These are phyloP conservation scores for Rhingia rostrata DNA, from an alignment of 2,888 invertebrate genomes.

Conservation along the genomic window DNA sequence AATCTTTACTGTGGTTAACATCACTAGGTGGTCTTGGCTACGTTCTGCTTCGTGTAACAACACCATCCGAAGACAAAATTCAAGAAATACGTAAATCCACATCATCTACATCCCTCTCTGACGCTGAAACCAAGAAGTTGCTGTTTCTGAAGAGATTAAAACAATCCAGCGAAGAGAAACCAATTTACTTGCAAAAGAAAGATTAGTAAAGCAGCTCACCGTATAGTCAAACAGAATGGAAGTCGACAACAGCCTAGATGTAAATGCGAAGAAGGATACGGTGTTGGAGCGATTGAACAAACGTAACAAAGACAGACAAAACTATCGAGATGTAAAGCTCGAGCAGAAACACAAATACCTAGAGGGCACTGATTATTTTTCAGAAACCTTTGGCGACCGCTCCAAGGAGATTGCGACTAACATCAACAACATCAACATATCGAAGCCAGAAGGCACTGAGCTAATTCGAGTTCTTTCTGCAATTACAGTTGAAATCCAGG, in stretches of 20 bases:
- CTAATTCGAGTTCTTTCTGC: constrained; percentile 86
- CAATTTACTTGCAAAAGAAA: constrained; percentile 77
- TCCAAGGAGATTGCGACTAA: constrained; percentile 87
- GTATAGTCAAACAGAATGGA: constrained; percentile 48
- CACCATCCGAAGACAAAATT: constrained; percentile 83
- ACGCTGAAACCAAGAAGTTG: constrained; percentile 78
- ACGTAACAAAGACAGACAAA: constrained; percentile 82
- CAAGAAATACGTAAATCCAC: constrained; percentile 78
- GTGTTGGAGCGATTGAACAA: constrained; percentile 81
- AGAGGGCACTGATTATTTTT: constrained; percentile 86
- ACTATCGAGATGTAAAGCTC: constrained; percentile 80
- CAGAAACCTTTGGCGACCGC: constrained; percentile 87
- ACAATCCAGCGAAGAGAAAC: constrained; percentile 76
- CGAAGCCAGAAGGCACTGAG: constrained; percentile 82
- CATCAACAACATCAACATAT: constrained; percentile 83
- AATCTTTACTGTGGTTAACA: constrained; percentile 85
- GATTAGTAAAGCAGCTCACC: constrained; percentile 27
- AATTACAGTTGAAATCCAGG: constrained; percentile 89
- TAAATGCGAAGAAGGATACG: constrained; percentile 78
- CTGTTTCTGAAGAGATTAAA: constrained; percentile 79
- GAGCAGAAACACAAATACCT: constrained; percentile 80
- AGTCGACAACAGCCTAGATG: constrained; percentile 56
- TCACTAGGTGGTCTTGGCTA: constrained; percentile 86
- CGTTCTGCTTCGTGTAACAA: constrained; percentile 84
- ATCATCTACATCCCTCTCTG: constrained; percentile 68